A percentile compares a stretch with the other conserved stretches of the same genome.
Conservation (phyloP, 1,140 invertebrate genomes). For the Aricia agestis region DNA sequence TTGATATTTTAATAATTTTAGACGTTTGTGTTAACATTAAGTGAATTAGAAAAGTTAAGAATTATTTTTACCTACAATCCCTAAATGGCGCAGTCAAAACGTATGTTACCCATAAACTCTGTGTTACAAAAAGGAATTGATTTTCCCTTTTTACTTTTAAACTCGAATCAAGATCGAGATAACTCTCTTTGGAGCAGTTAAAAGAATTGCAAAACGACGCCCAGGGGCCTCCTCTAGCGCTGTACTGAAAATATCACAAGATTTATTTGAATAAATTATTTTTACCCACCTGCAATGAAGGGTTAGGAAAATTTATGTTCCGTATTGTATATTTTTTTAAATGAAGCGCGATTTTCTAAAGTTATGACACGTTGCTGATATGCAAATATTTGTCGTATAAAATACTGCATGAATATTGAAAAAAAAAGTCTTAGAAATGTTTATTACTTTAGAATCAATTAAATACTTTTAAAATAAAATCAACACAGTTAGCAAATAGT, state of each 20-base stretch:
- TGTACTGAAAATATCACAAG: conserved; percentile 56
- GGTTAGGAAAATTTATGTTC: conserved; percentile 40
- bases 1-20: no score
- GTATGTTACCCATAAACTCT: background rate
- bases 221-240: conserved; percentile 51
- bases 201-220: conserved; percentile 62
- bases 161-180: conserved; percentile 35
- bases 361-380: background rate
- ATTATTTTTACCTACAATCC: background rate
- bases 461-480: background rate
- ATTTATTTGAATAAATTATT: conserved; percentile 75
- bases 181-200: conserved; percentile 61
- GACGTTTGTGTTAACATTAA: no score
- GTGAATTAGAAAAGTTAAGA: no score
- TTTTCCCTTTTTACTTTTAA: conserved; percentile 40
- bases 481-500: background rate
- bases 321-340: conserved; percentile 17
- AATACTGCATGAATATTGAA: no score
- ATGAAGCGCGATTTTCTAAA: background rate
- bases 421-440: no score
- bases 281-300: conserved; percentile 64
- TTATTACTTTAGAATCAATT: background rate
- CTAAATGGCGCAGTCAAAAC: background rate
- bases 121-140: background rate
- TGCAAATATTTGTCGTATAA: background rate